Base-by-base conservation (phyloP, 2,797 vertebrate species). In the Rhincodon typus region DNA sequence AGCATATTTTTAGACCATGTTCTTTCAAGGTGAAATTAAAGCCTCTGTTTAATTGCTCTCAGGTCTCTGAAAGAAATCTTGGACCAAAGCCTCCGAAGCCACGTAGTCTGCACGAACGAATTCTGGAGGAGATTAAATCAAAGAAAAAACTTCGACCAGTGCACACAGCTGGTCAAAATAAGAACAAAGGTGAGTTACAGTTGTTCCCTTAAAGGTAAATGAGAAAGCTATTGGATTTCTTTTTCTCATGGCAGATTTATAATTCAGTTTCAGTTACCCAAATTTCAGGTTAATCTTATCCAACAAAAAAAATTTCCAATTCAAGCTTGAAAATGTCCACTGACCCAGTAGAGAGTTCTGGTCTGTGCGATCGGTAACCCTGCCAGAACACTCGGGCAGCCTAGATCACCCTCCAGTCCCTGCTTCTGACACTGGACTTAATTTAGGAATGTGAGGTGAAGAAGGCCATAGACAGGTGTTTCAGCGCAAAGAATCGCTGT, bases 101-200 rank as follows among this genome's bases (percentile, higher is more conserved):
- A 96, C 97, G 97, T 96, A 98, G 97, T 0, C 98, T 99, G 21
- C 99, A 99, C 0, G 99, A 99, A 79, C 98, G 97, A 95, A 98
- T 99, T 96, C 97, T 99, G 96, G 98, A 99, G 88, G 98, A 98
- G 96, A 99, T 99, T 97, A 98, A 98, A 96, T 98, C 98, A 97
- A 98, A 99, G 96, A 97, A 98, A 94, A 99, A 98, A 96, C 98
- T 99, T 25, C 97, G 98, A 7, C 99, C 99, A 0, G 98, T 99
- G 96, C 97, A 96, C 62, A 96, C 30, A 0, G 42, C 69, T 46
- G 46, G 94, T 57, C 7, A 70, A 23, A 95, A n/a, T 12, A 95
- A 77, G 27, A 34, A 50, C 25, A 72, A 53, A 57, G 94, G 94
- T 95, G 70, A 77, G 94, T 17, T 50, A 69, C 1, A 4, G 17